A percentile compares a stretch with the other conserved stretches of the same genome.
Evolutionary conservation across 2,888 invertebrate species (phyloP).

Genomic region (Nomada fucata): DNA sequence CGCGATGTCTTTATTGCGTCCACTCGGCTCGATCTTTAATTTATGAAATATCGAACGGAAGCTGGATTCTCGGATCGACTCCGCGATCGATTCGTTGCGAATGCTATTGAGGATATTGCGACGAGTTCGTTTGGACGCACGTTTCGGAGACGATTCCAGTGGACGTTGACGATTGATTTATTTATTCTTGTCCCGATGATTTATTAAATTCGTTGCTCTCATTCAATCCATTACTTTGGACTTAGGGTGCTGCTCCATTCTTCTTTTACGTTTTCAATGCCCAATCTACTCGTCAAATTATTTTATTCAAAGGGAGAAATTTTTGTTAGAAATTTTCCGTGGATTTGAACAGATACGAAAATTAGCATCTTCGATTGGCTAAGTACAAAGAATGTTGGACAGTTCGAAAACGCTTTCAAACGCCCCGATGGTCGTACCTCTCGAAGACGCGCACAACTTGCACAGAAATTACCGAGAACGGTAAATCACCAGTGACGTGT

Average conservation of each 20-base stretch:
- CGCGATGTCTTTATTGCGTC: constrained; percentile 38
- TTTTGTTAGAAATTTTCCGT: too few relatives aligned
- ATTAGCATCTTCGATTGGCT: too few relatives aligned
- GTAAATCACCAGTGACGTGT: neutral
- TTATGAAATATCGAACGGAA: neutral
- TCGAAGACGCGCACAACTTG: too few relatives aligned
- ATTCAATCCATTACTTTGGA: neutral
- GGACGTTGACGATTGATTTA: neutral
- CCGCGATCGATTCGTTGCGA: constrained; percentile 26
- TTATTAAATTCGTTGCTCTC: too few relatives aligned
- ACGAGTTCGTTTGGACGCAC: neutral
- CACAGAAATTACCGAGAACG: too few relatives aligned
- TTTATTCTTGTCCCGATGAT: too few relatives aligned
- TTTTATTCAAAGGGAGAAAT: too few relatives aligned
- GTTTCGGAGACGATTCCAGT: neutral
- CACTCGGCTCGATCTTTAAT: neutral
- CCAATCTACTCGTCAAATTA: too few relatives aligned
- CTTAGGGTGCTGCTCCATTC: neutral
- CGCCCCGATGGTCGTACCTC: too few relatives aligned
- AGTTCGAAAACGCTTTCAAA: too few relatives aligned
- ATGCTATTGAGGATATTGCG: neutral
- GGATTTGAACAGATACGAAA: too few relatives aligned
- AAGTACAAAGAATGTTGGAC: too few relatives aligned
- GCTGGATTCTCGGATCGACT: constrained; percentile 16
- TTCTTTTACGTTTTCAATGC: neutral